phyloP scores from a whole-genome alignment of 1,140 invertebrate genomes.

The Paramacrobiotus metropolitanus region DNA sequence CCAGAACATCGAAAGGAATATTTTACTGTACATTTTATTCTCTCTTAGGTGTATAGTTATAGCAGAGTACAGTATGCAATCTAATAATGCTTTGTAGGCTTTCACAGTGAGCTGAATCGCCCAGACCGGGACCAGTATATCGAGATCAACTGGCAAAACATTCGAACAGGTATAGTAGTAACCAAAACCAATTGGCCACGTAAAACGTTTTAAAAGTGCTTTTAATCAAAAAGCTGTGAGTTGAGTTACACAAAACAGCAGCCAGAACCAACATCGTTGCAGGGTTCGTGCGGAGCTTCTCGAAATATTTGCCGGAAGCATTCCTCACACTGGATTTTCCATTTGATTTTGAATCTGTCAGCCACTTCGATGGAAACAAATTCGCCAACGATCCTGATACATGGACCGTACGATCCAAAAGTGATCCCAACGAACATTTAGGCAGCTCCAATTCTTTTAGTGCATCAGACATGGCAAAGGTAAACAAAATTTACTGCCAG shows the following conservation, averaged over 20 bases:
- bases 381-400: background rate
- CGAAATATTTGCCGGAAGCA: background rate
- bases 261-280: background rate
- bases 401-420: background rate
- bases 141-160: background rate
- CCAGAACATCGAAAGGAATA: too few species aligned
- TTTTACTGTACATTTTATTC: too few species aligned
- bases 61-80: too few species aligned
- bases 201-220: background rate
- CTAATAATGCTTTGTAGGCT: background rate
- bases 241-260: background rate
- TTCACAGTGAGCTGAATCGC: background rate
- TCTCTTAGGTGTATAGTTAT: too few species aligned
- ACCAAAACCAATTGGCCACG: too few species aligned
- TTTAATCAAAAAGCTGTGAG: background rate
- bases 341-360: background rate
- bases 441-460: background rate
- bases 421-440: background rate
- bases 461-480: background rate
- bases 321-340: background rate
- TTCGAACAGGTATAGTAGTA: background rate
- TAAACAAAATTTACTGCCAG: background rate
- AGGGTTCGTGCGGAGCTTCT: background rate
- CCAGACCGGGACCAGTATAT: background rate
- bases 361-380: background rate